These are phyloP conservation scores for Sericinus montela DNA, from an alignment of 2,888 invertebrate species.

Conservation along the genomic window DNA sequence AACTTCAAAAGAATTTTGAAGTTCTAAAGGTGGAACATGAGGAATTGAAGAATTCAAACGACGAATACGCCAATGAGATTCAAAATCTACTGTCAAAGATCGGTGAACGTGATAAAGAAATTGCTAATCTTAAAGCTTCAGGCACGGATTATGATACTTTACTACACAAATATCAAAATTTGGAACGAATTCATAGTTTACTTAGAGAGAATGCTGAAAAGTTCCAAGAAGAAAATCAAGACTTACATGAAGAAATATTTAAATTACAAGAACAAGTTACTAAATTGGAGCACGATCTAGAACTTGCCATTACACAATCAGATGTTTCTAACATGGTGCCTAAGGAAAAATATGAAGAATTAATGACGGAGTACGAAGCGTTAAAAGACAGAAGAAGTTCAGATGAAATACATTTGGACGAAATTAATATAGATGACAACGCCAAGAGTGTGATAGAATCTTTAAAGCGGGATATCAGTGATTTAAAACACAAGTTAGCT, in stretches of 20 bases:
- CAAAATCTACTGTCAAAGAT: conserved; percentile 60
- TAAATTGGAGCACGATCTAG: conserved; percentile 67
- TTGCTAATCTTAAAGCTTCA: conserved; percentile 38
- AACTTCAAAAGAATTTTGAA: conserved; percentile 74
- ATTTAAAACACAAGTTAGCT: conserved; percentile 56
- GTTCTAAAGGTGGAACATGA: conserved; percentile 67
- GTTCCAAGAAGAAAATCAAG: conserved; percentile 75
- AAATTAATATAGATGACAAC: conserved; percentile 71
- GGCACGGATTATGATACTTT: conserved; percentile 61
- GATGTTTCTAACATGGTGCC: conserved; percentile 51
- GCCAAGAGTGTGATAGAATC: conserved; percentile 73
- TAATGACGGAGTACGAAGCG: conserved; percentile 53
- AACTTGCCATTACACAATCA: conserved; percentile 46
- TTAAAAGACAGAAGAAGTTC: conserved; percentile 50
- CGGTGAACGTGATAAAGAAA: conserved; percentile 63
- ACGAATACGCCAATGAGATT: conserved; percentile 64
- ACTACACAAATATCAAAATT: conserved; percentile 67
- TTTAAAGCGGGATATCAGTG: conserved; percentile 66
- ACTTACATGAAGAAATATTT: conserved; percentile 72
- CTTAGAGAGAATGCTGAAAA: conserved; percentile 70
- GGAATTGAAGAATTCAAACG: conserved; percentile 64
- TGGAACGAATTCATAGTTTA: conserved; percentile 63
- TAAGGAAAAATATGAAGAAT: conserved; percentile 54
- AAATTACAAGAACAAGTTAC: conserved; percentile 70
- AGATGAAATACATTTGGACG: conserved; percentile 54